Base-by-base conservation (phyloP, 2,797 vertebrate species). In the Linurgus olivaceus region DNA sequence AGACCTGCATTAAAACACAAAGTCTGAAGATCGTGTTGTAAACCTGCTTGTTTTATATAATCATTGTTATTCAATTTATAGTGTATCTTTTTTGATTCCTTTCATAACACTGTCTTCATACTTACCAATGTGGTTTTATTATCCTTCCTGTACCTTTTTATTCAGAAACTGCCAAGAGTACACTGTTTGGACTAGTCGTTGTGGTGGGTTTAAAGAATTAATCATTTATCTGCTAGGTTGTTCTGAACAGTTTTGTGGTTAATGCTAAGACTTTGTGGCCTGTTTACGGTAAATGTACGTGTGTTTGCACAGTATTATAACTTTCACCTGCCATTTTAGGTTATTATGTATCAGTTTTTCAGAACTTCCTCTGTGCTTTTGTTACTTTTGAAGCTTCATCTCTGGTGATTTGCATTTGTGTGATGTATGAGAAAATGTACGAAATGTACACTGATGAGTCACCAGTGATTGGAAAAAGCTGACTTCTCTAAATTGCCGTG, bases 21-120 rank as follows among this genome's bases (percentile, higher is more conserved):
- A 91, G 77, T 87, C 94, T 92, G 96, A 95, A 96, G 94, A 96
- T 91, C 6, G 1, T 88, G 83, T 94, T 94, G 90, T 85, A 63
- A 79, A 96, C 29, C 5, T 8, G 45, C 86, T 76, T 59, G 44
- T 45, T 86, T 89, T 93, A 90, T 95, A 89, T 96, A 92, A 62
- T 91, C 94, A 13, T 89, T 91, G 92, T 89, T 96, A 94, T 88
- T 88, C 94, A 86, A 88, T 29, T 83, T 78, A 47, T 54, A 73
- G 33, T 92, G 82, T 94, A 87, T 94, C 88, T 92, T 59, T 76
- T 86, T 68, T 62, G 42, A 86, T 58, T 80, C 52, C 89, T 88
- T 93, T 72, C 82, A 87, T 96, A 96, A 94, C 81, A 40, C 86
- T 95, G 81, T 92, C 82, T 86, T 95, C 89, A 44, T 89, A 89